Evolutionary conservation across 2,113 vertebrate species (phyloP).

Genomic region (Atherinomorus stipes): DNA sequence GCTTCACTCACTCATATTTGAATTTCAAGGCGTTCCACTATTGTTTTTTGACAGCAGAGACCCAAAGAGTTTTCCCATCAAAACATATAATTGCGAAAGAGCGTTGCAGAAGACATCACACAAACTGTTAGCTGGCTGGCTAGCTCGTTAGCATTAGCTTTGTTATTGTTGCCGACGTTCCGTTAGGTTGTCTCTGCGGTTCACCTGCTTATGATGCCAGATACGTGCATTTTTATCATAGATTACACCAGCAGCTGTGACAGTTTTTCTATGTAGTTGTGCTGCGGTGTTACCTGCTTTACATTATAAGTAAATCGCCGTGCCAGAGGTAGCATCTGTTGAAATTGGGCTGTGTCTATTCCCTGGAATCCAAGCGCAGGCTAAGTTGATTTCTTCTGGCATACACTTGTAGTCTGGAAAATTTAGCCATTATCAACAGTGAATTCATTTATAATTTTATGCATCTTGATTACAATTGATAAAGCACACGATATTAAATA

Average conservation of each 20-base stretch:
- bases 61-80: neutral
- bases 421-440: neutral
- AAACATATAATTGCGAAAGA: slow-evolving; percentile 20
- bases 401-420: neutral
- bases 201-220: slow-evolving; percentile 35
- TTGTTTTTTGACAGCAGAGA: slow-evolving; percentile 9
- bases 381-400: slow-evolving; percentile 26
- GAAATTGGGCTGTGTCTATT: slow-evolving; percentile 74
- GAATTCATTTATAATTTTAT: no score
- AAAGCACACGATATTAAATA: no score
- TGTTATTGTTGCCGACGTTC: slow-evolving; percentile 80
- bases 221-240: neutral
- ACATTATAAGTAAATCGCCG: neutral
- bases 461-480: no score
- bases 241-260: neutral
- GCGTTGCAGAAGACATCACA: slow-evolving; percentile 15
- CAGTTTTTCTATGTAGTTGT: neutral
- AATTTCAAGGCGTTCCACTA: slow-evolving; percentile 3
- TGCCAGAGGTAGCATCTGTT: slow-evolving; percentile 1
- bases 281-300: neutral
- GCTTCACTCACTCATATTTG: slow-evolving; percentile 25
- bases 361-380: slow-evolving; percentile 56
- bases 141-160: slow-evolving; percentile 76
- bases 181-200: slow-evolving; percentile 49
- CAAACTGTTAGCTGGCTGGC: slow-evolving; percentile 62